Conservation (phyloP, 2,113 vertebrate species). For the Noctilio leporinus region DNA sequence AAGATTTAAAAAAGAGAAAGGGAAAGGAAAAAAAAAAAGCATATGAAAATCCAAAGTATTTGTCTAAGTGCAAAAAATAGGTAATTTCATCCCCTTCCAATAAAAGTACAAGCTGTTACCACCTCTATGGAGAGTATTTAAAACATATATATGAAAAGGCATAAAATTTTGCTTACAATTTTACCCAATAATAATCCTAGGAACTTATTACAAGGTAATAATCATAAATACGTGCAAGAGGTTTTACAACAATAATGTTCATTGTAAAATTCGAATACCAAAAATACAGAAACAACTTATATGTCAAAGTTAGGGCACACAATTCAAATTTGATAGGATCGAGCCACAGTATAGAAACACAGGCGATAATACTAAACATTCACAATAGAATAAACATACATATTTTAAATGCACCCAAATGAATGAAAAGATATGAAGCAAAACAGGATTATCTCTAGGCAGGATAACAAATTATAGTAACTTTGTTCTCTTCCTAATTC, state of each 20-base stretch:
- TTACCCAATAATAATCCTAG: not conserved
- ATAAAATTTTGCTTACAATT: not conserved
- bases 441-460: not conserved
- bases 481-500: slow-evolving; percentile 7
- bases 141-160: not conserved
- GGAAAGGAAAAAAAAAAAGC: not conserved
- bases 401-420: not conserved
- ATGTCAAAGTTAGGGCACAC: not conserved
- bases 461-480: not conserved
- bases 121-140: not conserved
- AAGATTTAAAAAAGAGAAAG: not conserved
- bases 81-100: not conserved
- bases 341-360: not conserved
- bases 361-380: not conserved
- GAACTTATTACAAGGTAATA: not conserved
- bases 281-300: not conserved
- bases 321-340: not conserved
- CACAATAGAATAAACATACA: not conserved
- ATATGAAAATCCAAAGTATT: not conserved
- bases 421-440: not conserved
- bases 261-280: not conserved
- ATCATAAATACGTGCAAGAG: not conserved
- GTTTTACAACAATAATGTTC: not conserved
- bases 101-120: not conserved
- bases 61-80: not conserved